Evolutionary conservation across 1,140 invertebrate genomes (phyloP).

Genomic region (Platorchestia sp.): DNA sequence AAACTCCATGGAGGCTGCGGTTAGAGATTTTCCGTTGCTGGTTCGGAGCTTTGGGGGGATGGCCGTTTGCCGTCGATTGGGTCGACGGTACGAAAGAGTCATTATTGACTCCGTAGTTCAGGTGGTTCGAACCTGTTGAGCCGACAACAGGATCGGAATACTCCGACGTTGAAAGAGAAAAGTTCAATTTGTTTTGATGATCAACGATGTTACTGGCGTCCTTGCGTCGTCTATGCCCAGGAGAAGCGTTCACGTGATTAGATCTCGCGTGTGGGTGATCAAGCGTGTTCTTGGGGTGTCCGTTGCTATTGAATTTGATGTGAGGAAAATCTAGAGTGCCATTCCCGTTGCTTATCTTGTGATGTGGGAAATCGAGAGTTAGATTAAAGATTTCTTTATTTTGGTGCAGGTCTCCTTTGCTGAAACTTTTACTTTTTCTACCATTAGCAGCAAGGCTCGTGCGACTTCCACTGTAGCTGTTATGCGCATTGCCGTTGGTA

Average conservation of each 20-base stretch:
- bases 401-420: slow-evolving; percentile 26
- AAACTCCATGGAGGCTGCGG: slow-evolving; percentile 50
- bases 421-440: slow-evolving; percentile 40
- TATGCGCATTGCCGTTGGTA: neutral
- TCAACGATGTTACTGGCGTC: slow-evolving; percentile 27
- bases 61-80: slow-evolving; percentile 18
- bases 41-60: slow-evolving; percentile 33
- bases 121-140: neutral
- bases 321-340: slow-evolving; percentile 21
- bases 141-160: neutral
- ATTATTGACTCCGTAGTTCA: neutral
- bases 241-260: slow-evolving; percentile 2
- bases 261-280: slow-evolving; percentile 15
- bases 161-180: slow-evolving; percentile 3
- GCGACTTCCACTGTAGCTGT: neutral
- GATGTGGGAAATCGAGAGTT: slow-evolving; percentile 27
- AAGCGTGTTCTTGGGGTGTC: slow-evolving; percentile 29
- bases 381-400: slow-evolving; percentile 18
- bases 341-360: slow-evolving; percentile 11
- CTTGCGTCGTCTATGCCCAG: slow-evolving; percentile 16
- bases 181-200: slow-evolving; percentile 32
- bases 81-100: neutral
- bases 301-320: neutral
- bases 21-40: slow-evolving; percentile 47
- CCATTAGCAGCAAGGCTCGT: slow-evolving; percentile 21